phyloP scores from a whole-genome alignment of 2,888 invertebrate species.

The Nephrotoma appendiculata region DNA sequence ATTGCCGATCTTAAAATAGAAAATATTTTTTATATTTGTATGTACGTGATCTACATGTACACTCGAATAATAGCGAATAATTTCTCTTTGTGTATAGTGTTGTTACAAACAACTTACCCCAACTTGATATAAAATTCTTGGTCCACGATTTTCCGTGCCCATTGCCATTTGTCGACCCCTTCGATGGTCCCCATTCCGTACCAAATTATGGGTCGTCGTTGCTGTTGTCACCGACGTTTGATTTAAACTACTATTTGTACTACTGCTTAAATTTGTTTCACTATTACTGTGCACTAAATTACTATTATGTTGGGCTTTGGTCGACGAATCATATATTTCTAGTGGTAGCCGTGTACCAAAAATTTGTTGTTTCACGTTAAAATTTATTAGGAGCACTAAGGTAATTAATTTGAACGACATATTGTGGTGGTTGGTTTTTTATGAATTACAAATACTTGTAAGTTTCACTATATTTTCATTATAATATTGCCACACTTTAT shows the following conservation, averaged over 20 bases:
- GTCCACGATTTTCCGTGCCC: slow-evolving; percentile 36
- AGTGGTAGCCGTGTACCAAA: slow-evolving; percentile 21
- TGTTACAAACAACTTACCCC: slow-evolving; percentile 26
- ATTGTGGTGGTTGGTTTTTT: slow-evolving; percentile 7
- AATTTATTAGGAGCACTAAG: background rate
- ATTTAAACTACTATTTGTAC: background rate
- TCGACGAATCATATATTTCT: slow-evolving; percentile 26
- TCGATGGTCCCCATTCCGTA: slow-evolving; percentile 18
- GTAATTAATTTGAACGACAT: slow-evolving; percentile 11
- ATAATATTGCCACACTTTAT: background rate
- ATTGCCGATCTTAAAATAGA: background rate
- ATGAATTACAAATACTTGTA: background rate
- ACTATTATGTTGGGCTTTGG: background rate
- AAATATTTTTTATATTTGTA: background rate
- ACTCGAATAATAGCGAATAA: background rate
- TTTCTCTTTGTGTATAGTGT: background rate
- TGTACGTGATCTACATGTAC: background rate
- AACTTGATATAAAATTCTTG: slow-evolving; percentile 51
- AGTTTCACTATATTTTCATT: background rate
- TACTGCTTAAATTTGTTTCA: background rate
- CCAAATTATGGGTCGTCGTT: slow-evolving; percentile 10
- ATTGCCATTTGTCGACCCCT: slow-evolving; percentile 36
- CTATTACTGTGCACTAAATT: slow-evolving; percentile 8
- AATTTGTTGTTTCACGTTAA: slow-evolving; percentile 13
- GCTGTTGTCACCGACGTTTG: slow-evolving; percentile 8